Conservation (phyloP, 2,797 vertebrate species). For the Graptemys geographica region DNA sequence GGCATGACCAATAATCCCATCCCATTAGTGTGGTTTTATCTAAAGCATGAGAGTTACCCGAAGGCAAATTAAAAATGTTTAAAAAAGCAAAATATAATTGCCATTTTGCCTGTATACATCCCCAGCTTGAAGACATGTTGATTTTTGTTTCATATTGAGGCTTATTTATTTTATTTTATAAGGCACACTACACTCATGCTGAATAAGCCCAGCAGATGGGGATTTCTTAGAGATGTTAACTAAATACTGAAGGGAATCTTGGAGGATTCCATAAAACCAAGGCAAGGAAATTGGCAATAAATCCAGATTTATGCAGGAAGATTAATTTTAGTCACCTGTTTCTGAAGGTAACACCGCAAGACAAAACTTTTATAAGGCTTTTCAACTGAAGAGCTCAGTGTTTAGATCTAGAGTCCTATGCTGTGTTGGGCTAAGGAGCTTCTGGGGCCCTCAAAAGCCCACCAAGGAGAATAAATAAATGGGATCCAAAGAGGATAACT, state of each 20-base stretch:
- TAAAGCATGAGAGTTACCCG: conserved; percentile 27
- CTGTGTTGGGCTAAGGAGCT: background rate
- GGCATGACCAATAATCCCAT: conserved; percentile 27
- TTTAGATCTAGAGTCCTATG: background rate
- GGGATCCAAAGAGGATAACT: background rate
- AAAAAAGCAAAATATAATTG: conserved; percentile 31
- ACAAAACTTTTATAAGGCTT: background rate
- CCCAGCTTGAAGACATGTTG: conserved; percentile 10
- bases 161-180: conserved; percentile 36
- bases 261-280: conserved; percentile 61
- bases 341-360: background rate
- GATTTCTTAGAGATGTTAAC: conserved; percentile 67
- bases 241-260: conserved; percentile 62
- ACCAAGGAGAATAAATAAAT: background rate
- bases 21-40: conserved; percentile 40
- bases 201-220: conserved; percentile 59
- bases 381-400: background rate
- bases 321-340: conserved; percentile 66
- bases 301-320: conserved; percentile 55
- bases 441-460: background rate
- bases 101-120: conserved; percentile 42
- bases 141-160: conserved; percentile 42
- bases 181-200: background rate
- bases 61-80: conserved; percentile 52
- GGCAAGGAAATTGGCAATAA: conserved; percentile 41